phyloP scores from a whole-genome alignment of 2,113 vertebrate species.

The Sceloporus tristichus region DNA sequence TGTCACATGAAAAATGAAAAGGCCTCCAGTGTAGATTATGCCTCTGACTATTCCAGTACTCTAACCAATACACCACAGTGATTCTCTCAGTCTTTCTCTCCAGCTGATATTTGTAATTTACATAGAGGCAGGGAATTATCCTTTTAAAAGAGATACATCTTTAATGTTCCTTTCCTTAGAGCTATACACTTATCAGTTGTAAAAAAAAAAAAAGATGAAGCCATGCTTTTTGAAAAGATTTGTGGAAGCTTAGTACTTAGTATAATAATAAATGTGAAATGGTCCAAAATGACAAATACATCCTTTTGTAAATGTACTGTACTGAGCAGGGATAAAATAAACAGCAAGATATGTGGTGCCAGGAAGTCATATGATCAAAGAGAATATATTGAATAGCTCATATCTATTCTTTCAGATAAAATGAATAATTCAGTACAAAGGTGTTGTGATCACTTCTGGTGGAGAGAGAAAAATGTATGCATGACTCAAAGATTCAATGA shows the following conservation, averaged over 20 bases:
- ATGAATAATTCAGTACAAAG: conserved; percentile 76
- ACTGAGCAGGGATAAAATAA: conserved; percentile 74
- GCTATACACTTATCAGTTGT: conserved; percentile 48
- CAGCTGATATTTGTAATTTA: conserved; percentile 27
- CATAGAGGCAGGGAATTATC: not conserved
- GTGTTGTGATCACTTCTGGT: conserved; percentile 73
- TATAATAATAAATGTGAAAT: conserved; percentile 72
- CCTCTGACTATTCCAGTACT: not conserved
- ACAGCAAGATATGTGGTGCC: conserved; percentile 72
- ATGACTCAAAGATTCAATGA: conserved; percentile 74
- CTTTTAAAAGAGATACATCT: conserved; percentile 53
- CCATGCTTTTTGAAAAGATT: conserved; percentile 68
- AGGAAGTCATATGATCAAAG: conserved; percentile 77
- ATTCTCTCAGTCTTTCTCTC: not conserved
- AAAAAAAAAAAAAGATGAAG: conserved; percentile 59
- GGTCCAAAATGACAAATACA: conserved; percentile 65
- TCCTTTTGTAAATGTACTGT: conserved; percentile 62
- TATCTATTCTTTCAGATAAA: conserved; percentile 77
- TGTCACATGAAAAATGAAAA: too few species aligned
- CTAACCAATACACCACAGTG: not conserved
- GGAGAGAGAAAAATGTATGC: conserved; percentile 61
- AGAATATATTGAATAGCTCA: conserved; percentile 66
- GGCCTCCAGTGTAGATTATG: too few species aligned
- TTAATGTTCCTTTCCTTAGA: conserved; percentile 66
- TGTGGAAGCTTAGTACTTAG: conserved; percentile 66